phyloP scores from a whole-genome alignment of 2,113 vertebrate genomes.

The Poecile atricapillus region DNA sequence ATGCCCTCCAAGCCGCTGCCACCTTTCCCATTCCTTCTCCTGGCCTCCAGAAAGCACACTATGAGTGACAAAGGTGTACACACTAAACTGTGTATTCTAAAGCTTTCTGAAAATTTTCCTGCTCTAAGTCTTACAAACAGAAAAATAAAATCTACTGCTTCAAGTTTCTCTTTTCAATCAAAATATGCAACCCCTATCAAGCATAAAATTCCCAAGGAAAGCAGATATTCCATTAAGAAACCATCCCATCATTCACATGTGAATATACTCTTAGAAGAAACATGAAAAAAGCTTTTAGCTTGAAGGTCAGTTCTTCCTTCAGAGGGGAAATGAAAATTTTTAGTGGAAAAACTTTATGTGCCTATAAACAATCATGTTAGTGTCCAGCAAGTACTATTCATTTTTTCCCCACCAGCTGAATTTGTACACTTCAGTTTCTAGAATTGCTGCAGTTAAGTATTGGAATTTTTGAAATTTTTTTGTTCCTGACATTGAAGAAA shows the following conservation, averaged over 20 bases:
- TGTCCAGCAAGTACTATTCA: neutral
- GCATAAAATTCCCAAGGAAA: neutral
- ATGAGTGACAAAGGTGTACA: neutral
- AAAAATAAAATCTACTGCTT: neutral
- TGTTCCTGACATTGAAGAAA: neutral
- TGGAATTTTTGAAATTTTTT: neutral
- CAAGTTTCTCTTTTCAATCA: neutral
- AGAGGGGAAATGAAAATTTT: neutral
- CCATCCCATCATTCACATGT: neutral
- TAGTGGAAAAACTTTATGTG: neutral
- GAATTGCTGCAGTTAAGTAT: neutral
- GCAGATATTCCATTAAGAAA: neutral
- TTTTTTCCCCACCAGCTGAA: neutral
- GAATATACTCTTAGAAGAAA: neutral
- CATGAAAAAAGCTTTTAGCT: neutral
- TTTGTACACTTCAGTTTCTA: neutral
- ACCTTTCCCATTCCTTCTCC: neutral
- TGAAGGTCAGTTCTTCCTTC: neutral
- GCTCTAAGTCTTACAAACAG: neutral
- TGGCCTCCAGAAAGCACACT: neutral
- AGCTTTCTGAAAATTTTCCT: neutral
- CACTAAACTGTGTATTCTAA: neutral
- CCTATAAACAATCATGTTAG: neutral
- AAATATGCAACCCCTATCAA: neutral
- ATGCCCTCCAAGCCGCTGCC: neutral